phyloP scores from a whole-genome alignment of 1,140 invertebrate genomes.

The Nasonia longicornis region DNA sequence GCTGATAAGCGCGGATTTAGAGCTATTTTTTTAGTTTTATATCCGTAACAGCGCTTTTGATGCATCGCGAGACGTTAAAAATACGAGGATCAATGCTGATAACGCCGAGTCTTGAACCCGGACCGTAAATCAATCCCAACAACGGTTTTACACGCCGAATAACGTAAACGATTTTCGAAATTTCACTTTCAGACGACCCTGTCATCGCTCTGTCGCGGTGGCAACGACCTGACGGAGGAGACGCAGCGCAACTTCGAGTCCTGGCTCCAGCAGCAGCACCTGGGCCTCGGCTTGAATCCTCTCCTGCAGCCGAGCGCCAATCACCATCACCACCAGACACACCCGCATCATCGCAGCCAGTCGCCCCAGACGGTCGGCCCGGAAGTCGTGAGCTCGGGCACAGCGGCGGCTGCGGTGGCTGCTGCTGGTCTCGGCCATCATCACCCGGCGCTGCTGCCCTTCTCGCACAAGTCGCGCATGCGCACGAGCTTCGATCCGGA shows the following conservation, averaged over 20 bases:
- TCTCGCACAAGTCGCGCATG: constrained; percentile 90
- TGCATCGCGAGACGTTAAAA: not conserved
- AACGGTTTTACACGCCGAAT: too few relatives aligned
- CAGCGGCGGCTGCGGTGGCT: not conserved
- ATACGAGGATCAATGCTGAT: too few relatives aligned
- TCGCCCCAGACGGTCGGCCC: constrained; percentile 53
- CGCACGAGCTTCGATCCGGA: constrained; percentile 95
- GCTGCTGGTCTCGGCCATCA: not conserved
- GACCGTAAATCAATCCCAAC: too few relatives aligned
- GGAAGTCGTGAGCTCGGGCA: constrained; percentile 53
- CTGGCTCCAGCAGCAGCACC: constrained; percentile 70
- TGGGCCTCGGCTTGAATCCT: constrained; percentile 70
- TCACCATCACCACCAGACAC: constrained; percentile 62
- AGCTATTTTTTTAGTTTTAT: constrained; percentile 3
- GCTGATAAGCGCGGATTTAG: constrained; percentile 25
- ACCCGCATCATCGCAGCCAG: constrained; percentile 55
- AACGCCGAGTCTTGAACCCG: too few relatives aligned
- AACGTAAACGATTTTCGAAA: not conserved
- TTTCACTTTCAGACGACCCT: constrained; percentile 76
- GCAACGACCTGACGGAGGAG: constrained; percentile 81
- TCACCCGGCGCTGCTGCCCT: constrained; percentile 80
- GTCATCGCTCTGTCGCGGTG: constrained; percentile 80
- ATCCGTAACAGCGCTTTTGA: not conserved
- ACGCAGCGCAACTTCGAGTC: constrained; percentile 81
- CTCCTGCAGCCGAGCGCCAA: constrained; percentile 64